These are phyloP conservation scores for Rotaria macrura DNA, from an alignment of 2,888 invertebrate species.

Conservation along the genomic window DNA sequence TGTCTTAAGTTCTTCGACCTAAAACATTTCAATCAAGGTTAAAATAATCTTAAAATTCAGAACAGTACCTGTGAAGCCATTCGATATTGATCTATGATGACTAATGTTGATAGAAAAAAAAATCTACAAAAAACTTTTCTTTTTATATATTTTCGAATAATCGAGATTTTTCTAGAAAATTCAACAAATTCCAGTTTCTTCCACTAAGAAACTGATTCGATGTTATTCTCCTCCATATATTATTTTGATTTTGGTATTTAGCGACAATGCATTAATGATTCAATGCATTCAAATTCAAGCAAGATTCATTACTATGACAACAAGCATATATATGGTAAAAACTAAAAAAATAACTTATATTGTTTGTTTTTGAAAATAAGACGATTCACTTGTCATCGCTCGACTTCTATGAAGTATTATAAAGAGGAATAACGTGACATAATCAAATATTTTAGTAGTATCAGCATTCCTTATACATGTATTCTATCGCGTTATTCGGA, in stretches of 20 bases:
- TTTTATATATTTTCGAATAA: not conserved
- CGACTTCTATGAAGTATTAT: not conserved
- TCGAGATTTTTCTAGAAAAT: slow-evolving; percentile 12
- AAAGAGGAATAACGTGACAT: too few relatives aligned
- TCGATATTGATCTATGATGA: not conserved
- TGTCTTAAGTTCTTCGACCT: slow-evolving; percentile 73
- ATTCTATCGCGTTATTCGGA: too few relatives aligned
- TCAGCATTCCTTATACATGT: too few relatives aligned
- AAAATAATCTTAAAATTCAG: not conserved
- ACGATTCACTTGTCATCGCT: not conserved
- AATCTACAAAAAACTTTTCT: not conserved
- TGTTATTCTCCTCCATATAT: not conserved
- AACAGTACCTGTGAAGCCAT: not conserved
- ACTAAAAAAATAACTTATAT: not conserved
- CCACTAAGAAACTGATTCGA: not conserved
- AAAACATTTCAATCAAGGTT: not conserved
- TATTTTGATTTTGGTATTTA: not conserved
- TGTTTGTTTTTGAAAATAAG: not conserved
- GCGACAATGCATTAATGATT: not conserved
- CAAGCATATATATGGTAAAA: not conserved
- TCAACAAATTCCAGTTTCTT: not conserved
- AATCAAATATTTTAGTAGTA: too few relatives aligned
- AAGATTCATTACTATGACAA: not conserved
- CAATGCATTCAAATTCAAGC: not conserved
- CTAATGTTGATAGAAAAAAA: not conserved